A percentile compares a stretch with the other conserved stretches of the same genome.
phyloP scores from a whole-genome alignment of 2,797 vertebrate genomes.

The Aerospiza tachiro region DNA sequence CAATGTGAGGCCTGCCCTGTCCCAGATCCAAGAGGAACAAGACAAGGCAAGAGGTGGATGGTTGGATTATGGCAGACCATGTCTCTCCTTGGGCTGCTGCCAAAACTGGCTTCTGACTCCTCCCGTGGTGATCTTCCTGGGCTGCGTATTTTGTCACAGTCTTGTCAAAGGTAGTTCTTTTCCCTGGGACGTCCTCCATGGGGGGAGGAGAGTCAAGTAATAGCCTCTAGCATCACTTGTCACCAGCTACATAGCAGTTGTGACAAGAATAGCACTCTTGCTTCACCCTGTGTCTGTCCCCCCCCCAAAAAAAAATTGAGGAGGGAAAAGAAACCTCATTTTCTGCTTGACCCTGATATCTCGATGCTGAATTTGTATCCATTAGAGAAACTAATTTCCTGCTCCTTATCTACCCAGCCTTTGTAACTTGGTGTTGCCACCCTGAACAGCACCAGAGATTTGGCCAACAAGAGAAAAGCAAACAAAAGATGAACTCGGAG shows the following conservation, averaged over 20 bases:
- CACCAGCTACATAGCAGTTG: not conserved
- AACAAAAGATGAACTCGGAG: not conserved
- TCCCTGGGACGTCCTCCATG: not conserved
- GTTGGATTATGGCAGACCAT: not conserved
- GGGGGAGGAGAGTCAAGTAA: not conserved
- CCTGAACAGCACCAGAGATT: not conserved
- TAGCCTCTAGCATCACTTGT: not conserved
- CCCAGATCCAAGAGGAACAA: not conserved
- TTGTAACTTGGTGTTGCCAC: not conserved
- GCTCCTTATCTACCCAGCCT: not conserved
- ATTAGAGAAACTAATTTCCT: not conserved
- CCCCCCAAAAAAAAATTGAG: too few relatives aligned
- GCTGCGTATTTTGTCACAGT: not conserved
- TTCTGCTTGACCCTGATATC: not conserved
- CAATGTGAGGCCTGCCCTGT: not conserved
- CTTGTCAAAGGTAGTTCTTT: not conserved
- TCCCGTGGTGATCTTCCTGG: not conserved
- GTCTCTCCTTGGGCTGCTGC: not conserved
- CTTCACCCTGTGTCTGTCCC: not conserved
- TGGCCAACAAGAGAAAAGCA: slow-evolving; percentile 5
- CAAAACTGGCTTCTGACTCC: not conserved
- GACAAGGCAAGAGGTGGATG: not conserved
- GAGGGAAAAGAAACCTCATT: not conserved
- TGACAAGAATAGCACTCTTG: not conserved
- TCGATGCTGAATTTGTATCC: not conserved